Evolutionary conservation across 2,797 vertebrate species (phyloP).

Genomic region (Leuciscus waleckii): DNA sequence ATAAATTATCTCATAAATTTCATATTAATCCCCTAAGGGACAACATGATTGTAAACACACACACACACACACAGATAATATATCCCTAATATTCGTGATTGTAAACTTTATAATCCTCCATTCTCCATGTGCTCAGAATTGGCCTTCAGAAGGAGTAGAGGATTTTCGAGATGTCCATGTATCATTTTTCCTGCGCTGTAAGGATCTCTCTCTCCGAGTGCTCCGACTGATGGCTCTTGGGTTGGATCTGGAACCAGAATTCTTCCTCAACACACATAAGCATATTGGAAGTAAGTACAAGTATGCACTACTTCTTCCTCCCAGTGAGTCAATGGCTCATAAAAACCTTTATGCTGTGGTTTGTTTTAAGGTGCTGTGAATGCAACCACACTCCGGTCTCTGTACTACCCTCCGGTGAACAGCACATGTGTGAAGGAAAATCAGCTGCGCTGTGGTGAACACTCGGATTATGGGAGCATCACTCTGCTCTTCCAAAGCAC

Average conservation of each 20-base stretch:
- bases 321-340: background rate
- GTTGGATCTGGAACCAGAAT: slow-evolving; percentile 69
- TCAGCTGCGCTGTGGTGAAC: slow-evolving; percentile 80
- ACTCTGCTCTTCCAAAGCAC: slow-evolving; percentile 76
- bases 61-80: background rate
- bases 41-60: background rate
- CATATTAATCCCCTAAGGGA: background rate
- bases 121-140: slow-evolving; percentile 63
- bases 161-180: slow-evolving; percentile 67
- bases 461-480: slow-evolving; percentile 81
- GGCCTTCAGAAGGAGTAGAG: slow-evolving; percentile 66
- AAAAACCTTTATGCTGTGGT: background rate
- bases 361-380: slow-evolving; percentile 72
- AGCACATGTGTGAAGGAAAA: slow-evolving; percentile 62
- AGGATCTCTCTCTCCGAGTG: slow-evolving; percentile 73
- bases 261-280: slow-evolving; percentile 72
- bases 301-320: background rate
- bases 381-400: slow-evolving; percentile 69
- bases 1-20: background rate
- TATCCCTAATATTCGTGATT: background rate
- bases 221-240: slow-evolving; percentile 74
- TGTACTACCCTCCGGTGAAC: slow-evolving; percentile 75
- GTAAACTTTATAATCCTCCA: background rate
- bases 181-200: slow-evolving; percentile 73
- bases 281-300: slow-evolving; percentile 71